A percentile compares a stretch with the other conserved stretches of the same genome.
Evolutionary conservation across 2,113 vertebrate genomes (phyloP).

Genomic region (Poeciliopsis turrubarensis): DNA sequence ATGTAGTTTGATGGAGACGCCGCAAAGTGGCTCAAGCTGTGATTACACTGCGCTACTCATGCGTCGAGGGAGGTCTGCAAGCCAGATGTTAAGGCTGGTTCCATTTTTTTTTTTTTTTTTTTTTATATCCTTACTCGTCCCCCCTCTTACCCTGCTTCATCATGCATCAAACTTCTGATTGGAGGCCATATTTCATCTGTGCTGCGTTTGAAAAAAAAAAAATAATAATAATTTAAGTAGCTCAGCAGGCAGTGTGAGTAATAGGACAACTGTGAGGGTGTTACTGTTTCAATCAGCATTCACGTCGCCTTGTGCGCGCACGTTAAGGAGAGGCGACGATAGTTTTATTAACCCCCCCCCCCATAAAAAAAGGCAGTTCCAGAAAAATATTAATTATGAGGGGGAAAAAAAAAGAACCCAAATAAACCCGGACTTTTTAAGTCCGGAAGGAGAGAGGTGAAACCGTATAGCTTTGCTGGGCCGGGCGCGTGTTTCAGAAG

Average conservation of each 20-base stretch:
- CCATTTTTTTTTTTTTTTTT: conserved; percentile 28
- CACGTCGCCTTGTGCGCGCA: conserved; percentile 9
- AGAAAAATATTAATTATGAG: background rate
- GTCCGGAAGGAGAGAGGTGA: conserved; percentile 10
- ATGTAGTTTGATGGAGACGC: conserved; percentile 73
- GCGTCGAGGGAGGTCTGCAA: conserved; percentile 79
- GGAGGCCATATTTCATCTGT: conserved; percentile 56
- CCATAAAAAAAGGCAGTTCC: background rate
- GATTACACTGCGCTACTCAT: conserved; percentile 69
- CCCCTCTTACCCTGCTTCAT: conserved; percentile 62
- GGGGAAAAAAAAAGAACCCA: background rate
- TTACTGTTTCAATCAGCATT: conserved; percentile 12
- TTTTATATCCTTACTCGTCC: conserved; percentile 53
- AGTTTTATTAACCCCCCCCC: background rate
- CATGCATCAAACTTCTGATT: conserved; percentile 71
- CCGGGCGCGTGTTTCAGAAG: conserved; percentile 48
- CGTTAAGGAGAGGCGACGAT: conserved; percentile 1
- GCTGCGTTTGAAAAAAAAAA: conserved; percentile 27
- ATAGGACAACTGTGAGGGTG: conserved; percentile 35
- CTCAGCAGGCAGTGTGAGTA: conserved; percentile 50
- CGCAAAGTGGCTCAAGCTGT: conserved; percentile 75
- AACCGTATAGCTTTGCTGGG: conserved; percentile 39
- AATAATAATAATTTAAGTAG: conserved; percentile 22
- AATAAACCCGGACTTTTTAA: background rate
- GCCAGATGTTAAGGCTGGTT: conserved; percentile 79